Percentiles rank a stretch among this genome's conserved stretches.
These are phyloP conservation scores for Tetramorium simillimum DNA, from an alignment of 1,140 invertebrate genomes.

Conservation along the genomic window DNA sequence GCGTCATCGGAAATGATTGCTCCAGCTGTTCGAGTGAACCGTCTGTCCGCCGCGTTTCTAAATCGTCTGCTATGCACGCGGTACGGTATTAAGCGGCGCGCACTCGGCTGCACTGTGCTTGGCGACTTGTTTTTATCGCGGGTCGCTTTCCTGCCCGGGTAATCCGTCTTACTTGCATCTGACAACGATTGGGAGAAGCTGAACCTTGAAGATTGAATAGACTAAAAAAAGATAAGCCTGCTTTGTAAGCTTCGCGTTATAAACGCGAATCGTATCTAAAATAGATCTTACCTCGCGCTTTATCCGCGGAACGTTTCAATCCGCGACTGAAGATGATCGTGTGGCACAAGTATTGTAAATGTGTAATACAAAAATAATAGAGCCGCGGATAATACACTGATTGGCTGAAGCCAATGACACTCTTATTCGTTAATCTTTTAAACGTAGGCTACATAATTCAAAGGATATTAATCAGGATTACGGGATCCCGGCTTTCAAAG, in stretches of 20 bases:
- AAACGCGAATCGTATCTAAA: constrained; percentile 20
- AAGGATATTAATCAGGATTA: constrained; percentile 54
- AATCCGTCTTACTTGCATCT: constrained; percentile 32
- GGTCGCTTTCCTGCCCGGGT: constrained; percentile 14
- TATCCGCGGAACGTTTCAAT: background rate
- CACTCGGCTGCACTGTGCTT: background rate
- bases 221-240: constrained; percentile 16
- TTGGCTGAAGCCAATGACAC: background rate
- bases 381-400: background rate
- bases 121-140: constrained; percentile 12
- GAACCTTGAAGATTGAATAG: constrained; percentile 8
- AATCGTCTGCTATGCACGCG: constrained; percentile 10
- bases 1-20: constrained; percentile 79
- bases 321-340: background rate
- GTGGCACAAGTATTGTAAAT: background rate
- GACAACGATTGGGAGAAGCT: constrained; percentile 7
- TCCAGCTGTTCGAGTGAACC: constrained; percentile 73
- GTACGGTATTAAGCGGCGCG: constrained; percentile 20
- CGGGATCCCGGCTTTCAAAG: background rate
- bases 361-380: constrained; percentile 1
- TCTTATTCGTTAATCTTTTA: constrained; percentile 14
- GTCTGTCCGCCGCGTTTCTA: constrained; percentile 63
- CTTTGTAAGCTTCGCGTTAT: background rate
- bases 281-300: background rate
- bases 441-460: background rate